Evolutionary conservation across 1,140 invertebrate genomes (phyloP), one percentile per base, ranked within the genome.

Genomic region (Drosophila gunungcola): DNA sequence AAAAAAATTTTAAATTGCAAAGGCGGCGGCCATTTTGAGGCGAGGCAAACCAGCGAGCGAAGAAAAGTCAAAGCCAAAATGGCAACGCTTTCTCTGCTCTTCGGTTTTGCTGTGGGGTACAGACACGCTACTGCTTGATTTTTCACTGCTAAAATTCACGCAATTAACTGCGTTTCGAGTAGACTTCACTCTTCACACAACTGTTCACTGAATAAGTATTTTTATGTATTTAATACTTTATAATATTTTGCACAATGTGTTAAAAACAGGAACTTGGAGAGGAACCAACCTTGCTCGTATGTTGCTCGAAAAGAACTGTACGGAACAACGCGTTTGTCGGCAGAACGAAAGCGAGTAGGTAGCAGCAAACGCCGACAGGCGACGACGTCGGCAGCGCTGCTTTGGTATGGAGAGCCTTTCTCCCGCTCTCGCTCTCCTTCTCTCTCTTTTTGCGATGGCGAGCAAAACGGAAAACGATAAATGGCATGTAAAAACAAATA

Each of bases 251-350:
- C 63, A 78, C 74, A 70, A 78, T 43, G 49, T 54, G 63, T 7
- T 38, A 32, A 7, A 32, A 32, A 32, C 13, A 11, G 16, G 32
- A 16, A 52, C 13, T 38, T 57, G n/a, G 3, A 52, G 42, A 58
- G 54, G 13, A 58, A 85, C 81, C 70, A 90, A 91, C 90, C 86
- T 86, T 78, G 61, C 67, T 62, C 55, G 56, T 78, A 67, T 68
- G 69, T 49, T 74, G 73, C 82, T 82, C 57, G 68, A 83, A 63
- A 82, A 78, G 41, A 83, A 91, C 89, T 91, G 89, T 91, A 91
- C 74, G 63, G 55, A 61, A 48, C 56, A 9, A n/a, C 48, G 63
- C 55, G 58, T 69, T 52, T 39, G 16, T 42, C 46, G 57, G 41
- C 43, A 68, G 41, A 77, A 84, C 48, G 80, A 85, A 80, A 64